Evolutionary conservation across 2,888 invertebrate genomes (phyloP), one percentile per base, ranked within the genome.

Genomic region (Melipona bicolor): DNA sequence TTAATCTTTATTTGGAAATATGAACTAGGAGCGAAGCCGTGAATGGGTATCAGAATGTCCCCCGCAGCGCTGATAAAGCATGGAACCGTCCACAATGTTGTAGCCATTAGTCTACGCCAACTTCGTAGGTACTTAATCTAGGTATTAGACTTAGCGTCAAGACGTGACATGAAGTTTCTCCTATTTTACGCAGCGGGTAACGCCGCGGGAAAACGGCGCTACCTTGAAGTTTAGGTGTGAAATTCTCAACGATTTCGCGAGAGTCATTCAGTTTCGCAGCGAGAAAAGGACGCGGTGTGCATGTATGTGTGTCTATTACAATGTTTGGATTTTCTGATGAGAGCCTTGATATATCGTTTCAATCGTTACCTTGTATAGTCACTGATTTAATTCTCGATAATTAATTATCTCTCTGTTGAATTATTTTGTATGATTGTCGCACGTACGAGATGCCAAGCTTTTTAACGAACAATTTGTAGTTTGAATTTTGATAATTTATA

Each of bases 111-210:
- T 88, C 88, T 79, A 83, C 70, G 82, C 83, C 81, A 86, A 89
- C 88, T 90, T 90, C 78, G 80, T 80, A 84, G 87, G 81, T 88
- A 85, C 89, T 91, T 90, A 88, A 90, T 91, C 91, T 85, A 77
- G 84, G 87, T 85, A 88, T 91, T 91, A 90, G 90, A 91, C 89
- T 91, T 89, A 87, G 77, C 88, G 88, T 88, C 91, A 86, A 86
- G 88, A 88, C 84, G 77, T 78, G 79, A 67, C 77, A 54, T 71
- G 49, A 86, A 86, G 79, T 87, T 86, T 79, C 83, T 84, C 79
- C 80, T 75, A 83, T 89, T 89, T 78, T 71, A 62, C 52, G 43
- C 61, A 36, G 61, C 61, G 43, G 65, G 71, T 84, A 88, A 81
- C 77, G 62, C 81, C 74, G 50, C 27, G 52, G 32, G 67, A 84